These are phyloP conservation scores for Pangasius larnaudii DNA, from an alignment of 2,797 vertebrate genomes.

Conservation along the genomic window DNA sequence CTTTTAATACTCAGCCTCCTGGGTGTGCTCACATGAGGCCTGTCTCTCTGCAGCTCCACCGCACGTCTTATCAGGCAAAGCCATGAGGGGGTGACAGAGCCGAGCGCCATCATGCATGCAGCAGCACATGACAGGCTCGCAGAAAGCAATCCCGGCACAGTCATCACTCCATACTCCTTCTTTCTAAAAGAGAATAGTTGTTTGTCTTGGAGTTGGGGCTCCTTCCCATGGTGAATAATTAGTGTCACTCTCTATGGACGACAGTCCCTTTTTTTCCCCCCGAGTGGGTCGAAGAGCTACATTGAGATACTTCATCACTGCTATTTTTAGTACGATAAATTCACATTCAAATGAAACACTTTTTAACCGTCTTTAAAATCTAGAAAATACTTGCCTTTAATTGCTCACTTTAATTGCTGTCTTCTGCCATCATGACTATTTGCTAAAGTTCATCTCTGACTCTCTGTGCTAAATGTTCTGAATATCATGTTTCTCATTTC, in stretches of 20 bases:
- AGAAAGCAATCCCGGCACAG: not conserved
- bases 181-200: not conserved
- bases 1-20: conserved; percentile 29
- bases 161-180: not conserved
- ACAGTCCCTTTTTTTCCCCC: not conserved
- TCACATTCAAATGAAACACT: conserved; percentile 45
- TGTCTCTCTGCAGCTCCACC: not conserved
- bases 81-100: conserved; percentile 7
- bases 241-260: not conserved
- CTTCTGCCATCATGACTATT: not conserved
- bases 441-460: not conserved
- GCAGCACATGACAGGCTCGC: not conserved
- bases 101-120: not conserved
- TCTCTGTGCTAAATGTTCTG: not conserved
- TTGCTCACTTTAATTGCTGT: not conserved
- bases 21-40: not conserved
- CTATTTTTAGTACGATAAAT: conserved; percentile 25
- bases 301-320: not conserved
- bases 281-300: conserved; percentile 13
- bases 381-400: not conserved
- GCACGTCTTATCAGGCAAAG: conserved; percentile 8
- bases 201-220: not conserved
- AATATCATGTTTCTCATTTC: not conserved
- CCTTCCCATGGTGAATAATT: not conserved
- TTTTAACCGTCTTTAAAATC: too few relatives aligned